A percentile compares a stretch with the other conserved stretches of the same genome.
phyloP scores from a whole-genome alignment of 1,140 invertebrate species.

The Drosophila nasuta region DNA sequence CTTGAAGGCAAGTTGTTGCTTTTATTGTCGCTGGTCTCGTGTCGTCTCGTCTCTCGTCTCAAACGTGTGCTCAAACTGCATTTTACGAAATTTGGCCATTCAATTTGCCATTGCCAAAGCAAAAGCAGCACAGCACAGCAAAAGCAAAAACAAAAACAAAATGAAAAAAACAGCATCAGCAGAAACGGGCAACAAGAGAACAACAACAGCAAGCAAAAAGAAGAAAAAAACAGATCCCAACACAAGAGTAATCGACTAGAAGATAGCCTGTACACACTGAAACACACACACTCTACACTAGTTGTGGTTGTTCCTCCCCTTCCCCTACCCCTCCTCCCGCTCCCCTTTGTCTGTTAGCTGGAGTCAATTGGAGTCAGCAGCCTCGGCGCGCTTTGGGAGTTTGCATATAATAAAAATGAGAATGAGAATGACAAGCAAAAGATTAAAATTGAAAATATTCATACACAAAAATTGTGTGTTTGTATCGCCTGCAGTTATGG shows the following conservation, averaged over 20 bases:
- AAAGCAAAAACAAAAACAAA: conserved; percentile 32
- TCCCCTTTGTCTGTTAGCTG: background rate
- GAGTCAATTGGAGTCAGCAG: background rate
- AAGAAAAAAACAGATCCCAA: conserved; percentile 36
- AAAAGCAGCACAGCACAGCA: conserved; percentile 36
- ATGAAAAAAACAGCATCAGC: conserved; percentile 30
- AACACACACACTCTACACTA: background rate
- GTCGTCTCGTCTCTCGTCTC: conserved; percentile 59
- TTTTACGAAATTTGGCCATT: conserved; percentile 79
- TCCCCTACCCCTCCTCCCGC: no score
- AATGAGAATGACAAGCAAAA: background rate
- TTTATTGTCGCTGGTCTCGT: conserved; percentile 39
- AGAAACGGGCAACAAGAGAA: conserved; percentile 18
- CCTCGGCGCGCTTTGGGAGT: background rate
- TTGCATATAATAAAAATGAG: background rate
- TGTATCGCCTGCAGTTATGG: background rate
- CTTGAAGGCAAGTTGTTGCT: conserved; percentile 68
- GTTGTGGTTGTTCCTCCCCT: no score
- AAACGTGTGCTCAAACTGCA: conserved; percentile 78
- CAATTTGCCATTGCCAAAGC: conserved; percentile 71
- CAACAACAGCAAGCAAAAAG: conserved; percentile 24
- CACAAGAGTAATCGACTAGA: conserved; percentile 1
- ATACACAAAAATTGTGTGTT: background rate
- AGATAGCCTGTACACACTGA: conserved; percentile 12
- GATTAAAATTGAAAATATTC: conserved; percentile 12